Evolutionary conservation across 1,140 invertebrate species (phyloP), one percentile per base, ranked within the genome.

Genomic region (Bradynema listronoti): DNA sequence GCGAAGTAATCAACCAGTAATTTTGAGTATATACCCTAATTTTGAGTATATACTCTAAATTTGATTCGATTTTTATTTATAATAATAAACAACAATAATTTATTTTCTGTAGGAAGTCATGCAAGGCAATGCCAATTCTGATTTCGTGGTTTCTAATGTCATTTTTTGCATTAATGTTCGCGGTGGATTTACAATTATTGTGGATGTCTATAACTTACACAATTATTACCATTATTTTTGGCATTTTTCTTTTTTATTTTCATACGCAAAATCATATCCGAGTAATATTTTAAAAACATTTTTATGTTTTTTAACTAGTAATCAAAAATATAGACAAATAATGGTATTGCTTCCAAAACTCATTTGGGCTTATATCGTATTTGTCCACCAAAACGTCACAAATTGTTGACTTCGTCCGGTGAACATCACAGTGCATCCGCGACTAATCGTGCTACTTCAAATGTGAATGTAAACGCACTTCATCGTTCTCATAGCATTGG

Each of bases 161-260:
- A 36, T 62, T 30, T 45, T 62, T 62, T 41, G 49, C 58, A 3
- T 50, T 61, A 29, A 24, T 62, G 2, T 62, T 62, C 57, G 60
- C 60, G 6, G 43, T 62, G 16, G 60, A 62, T 34, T 66, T 62
- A 63, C 60, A 62, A 43, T 29, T 66, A 32, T 42, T 66, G 9
- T 62, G 60, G 60, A 33, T 62, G 27, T 32, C 16, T 16, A 47
- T 22, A 55, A 32, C 56, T n/a, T 62, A 62, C 19, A n/a, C 43
- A 9, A 63, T 22, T 5, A 14, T 68, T 6, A 52, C 34, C 27
- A 25, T 54, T n/a, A n/a, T 62, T 24, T 62, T 65, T 25, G 60
- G 60, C 5, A 61, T 63, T 9, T 25, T 66, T 27, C 16, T 62
- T 29, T 62, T 62, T 39, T 27, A 66, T 24, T 24, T 68, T 6